phyloP scores from a whole-genome alignment of 2,888 invertebrate genomes.

The Tubiluchus corallicola region DNA sequence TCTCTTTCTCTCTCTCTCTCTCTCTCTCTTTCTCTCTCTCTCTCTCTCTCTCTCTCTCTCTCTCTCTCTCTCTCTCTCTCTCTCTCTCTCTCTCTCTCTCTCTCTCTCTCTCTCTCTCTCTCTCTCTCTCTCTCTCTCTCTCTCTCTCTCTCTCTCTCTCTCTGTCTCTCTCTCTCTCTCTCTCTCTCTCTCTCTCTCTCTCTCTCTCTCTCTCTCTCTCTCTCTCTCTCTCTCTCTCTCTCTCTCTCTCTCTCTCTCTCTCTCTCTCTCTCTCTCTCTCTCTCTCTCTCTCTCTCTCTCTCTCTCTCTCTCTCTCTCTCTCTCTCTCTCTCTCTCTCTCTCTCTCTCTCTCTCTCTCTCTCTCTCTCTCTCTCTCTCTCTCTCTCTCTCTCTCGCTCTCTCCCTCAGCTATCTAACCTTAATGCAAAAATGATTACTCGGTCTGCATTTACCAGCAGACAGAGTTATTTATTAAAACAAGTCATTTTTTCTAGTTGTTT shows the following conservation, averaged over 20 bases:
- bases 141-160: conserved; percentile 3
- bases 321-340: not conserved
- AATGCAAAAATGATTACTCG: too few species aligned
- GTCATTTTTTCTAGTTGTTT: conserved; percentile 48
- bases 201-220: conserved; percentile 1
- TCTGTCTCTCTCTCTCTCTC: not conserved
- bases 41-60: conserved; percentile 1
- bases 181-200: not conserved
- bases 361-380: conserved; percentile 3
- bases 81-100: not conserved
- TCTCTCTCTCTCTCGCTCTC: not conserved
- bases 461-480: too few species aligned
- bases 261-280: not conserved
- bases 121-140: conserved; percentile 3
- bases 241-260: not conserved
- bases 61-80: not conserved
- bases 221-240: conserved; percentile 1
- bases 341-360: conserved; percentile 3
- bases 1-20: not conserved
- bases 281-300: not conserved
- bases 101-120: not conserved
- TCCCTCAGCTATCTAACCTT: too few species aligned
- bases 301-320: not conserved
- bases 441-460: too few species aligned
- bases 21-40: not conserved